A percentile compares a stretch with the other conserved stretches of the same genome.
Conservation (phyloP, 2,113 vertebrate species). For the Gnathonemus longibarbis region DNA sequence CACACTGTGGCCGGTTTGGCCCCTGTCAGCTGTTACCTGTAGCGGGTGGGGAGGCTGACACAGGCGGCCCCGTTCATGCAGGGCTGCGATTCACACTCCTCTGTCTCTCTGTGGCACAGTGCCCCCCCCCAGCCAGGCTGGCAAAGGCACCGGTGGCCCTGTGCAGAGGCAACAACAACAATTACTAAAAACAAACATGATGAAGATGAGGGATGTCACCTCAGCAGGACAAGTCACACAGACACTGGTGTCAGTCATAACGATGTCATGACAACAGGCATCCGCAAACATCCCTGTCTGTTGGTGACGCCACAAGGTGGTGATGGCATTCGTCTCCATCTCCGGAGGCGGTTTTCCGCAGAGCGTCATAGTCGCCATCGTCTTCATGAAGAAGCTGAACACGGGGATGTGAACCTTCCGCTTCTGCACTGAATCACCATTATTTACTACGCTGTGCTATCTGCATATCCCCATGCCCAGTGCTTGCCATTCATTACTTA, state of each 20-base stretch:
- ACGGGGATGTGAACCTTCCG: neutral
- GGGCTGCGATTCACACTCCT: constrained; percentile 65
- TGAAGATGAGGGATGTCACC: neutral
- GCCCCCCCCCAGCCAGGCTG: constrained; percentile 66
- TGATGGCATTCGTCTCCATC: neutral
- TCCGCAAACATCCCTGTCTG: neutral
- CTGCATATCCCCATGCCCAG: neutral
- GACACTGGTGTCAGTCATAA: neutral
- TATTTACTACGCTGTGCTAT: neutral
- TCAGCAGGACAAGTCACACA: neutral
- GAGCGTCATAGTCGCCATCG: neutral
- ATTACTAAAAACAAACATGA: neutral
- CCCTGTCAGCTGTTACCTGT: constrained; percentile 51
- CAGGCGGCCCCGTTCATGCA: constrained; percentile 72
- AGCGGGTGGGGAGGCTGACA: constrained; percentile 62
- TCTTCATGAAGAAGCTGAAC: neutral
- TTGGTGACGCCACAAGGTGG: neutral
- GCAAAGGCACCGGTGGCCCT: constrained; percentile 63
- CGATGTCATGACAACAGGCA: neutral
- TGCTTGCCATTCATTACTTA: neutral
- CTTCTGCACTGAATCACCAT: neutral
- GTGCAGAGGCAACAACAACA: constrained; percentile 21
- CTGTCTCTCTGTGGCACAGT: constrained; percentile 65
- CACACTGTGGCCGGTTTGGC: neutral
- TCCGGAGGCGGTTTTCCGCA: neutral